Conservation (phyloP, 2,113 vertebrate genomes). For the Silurus glanis region DNA sequence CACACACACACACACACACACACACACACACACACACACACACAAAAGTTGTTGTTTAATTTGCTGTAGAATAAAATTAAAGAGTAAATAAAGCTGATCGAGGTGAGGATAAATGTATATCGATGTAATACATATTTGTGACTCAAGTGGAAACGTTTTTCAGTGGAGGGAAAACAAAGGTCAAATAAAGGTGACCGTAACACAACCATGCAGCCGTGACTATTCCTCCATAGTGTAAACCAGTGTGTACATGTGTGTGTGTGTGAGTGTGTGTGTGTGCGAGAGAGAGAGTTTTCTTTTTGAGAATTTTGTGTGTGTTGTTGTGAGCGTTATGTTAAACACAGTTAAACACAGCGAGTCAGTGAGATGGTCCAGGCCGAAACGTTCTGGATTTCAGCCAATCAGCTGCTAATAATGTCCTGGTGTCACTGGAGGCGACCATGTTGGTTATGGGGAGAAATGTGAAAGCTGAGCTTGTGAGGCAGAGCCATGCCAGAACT, state of each 20-base stretch:
- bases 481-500: background rate
- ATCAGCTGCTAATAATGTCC: constrained; percentile 75
- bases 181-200: constrained; percentile 73
- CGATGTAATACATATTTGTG: background rate
- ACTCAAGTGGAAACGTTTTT: background rate
- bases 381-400: constrained; percentile 61
- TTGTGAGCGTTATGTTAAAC: background rate
- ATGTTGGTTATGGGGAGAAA: constrained; percentile 70
- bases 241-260: constrained; percentile 4
- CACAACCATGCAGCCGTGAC: constrained; percentile 19
- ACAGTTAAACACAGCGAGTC: background rate
- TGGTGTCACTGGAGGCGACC: constrained; percentile 62
- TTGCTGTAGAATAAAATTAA: background rate
- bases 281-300: background rate
- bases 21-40: background rate
- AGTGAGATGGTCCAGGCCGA: constrained; percentile 44
- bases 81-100: background rate
- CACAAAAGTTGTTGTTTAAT: constrained; percentile 42
- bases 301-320: background rate
- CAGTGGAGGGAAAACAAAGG: constrained; percentile 56
- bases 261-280: background rate
- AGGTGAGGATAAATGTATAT: constrained; percentile 45
- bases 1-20: constrained; percentile 20
- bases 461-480: constrained; percentile 67
- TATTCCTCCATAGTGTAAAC: background rate